Base-by-base conservation (phyloP, 2,797 vertebrate species). In the Trachurus trachurus region DNA sequence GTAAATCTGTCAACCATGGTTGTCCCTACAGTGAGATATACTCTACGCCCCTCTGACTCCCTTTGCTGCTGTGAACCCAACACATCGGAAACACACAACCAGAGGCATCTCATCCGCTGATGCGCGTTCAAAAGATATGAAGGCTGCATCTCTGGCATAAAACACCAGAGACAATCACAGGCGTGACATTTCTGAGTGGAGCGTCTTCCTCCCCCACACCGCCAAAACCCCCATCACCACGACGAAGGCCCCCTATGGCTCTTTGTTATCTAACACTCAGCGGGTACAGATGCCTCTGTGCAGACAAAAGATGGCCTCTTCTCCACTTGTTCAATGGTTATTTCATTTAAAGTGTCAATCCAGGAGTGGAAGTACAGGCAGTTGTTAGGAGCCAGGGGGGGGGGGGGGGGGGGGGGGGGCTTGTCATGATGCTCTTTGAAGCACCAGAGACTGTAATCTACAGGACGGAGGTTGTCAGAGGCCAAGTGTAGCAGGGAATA, bases 261-360 rank as follows among this genome's bases (percentile, higher is more conserved):
- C 80, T 81, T 86, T 92, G 90, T 94, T 95, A 93, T 92, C 92
- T 83, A 83, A 91, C 91, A 90, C 86, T 89, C 83, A 79, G 88
- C 64, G 85, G 92, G 90, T 88, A 82, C 87, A 92, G 86, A 92
- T 83, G 76, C 77, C 81, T 83, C 82, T 47, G 80, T 34, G 22
- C 80, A 85, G 80, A 91, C 87, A 90, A 91, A 72, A 92, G 78
- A 85, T 76, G 66, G 75, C 63, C 66, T 74, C 64, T 71, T 66
- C 78, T 77, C 78, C 74, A 66, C 74, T 83, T 84, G 90, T 88
- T 88, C 69, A 31, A 71, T 85, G 80, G 87, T 93, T 93, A 91
- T 94, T 95, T 91, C 77, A 89, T 92, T 92, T 90, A 83, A 86
- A 91, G 89, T 93, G 93, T 91, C 93, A 92, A 85, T 92, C 88